Evolutionary conservation across 2,113 vertebrate genomes (phyloP), one percentile per base, ranked within the genome.

Genomic region (Apaloderma vittatum): DNA sequence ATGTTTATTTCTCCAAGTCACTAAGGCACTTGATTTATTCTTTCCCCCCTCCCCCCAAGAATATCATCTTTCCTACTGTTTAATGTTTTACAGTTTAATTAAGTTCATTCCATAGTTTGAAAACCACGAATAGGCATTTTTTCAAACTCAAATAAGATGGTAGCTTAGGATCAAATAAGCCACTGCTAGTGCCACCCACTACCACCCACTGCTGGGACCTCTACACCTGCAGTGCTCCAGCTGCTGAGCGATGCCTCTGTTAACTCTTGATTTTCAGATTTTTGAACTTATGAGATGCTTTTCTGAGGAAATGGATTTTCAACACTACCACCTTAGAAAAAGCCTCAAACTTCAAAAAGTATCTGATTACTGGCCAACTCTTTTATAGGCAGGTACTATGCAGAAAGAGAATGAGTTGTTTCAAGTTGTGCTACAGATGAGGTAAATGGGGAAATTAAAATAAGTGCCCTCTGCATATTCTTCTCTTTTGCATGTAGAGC

Each of bases 11-110:
- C 61, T 84, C 72, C 71, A 73, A 86, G 86, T 84, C 91, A 72
- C 86, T 78, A 73, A 88, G 70, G 87, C 80, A 84, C 58, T 94
- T 74, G 71, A 93, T 87, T 93, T 92, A 29, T 94, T 75, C 65
- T 86, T 51, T 95, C 61, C n/a, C n/a, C n/a, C 0, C 26, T 11
- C 12, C 0, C 66, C 89, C 48, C 87, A 97, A 79, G 80, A 43
- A 46, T 97, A 97, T 98, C 3, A 84, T 96, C 68, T 96, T 97
- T 96, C 91, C 68, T 79, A 62, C 29, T 65, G 61, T 95, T 97
- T 97, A 97, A 97, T 94, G 96, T 88, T 97, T 97, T 97, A 86
- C 78, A 94, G 94, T 95, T 97, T 97, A 97, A 97, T 98, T 97
- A 97, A 95, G 86, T 91, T 90, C 57, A 83, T 96, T 97, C 94